phyloP scores from a whole-genome alignment of 2,888 invertebrate genomes.

The Cataglyphis albicans region DNA sequence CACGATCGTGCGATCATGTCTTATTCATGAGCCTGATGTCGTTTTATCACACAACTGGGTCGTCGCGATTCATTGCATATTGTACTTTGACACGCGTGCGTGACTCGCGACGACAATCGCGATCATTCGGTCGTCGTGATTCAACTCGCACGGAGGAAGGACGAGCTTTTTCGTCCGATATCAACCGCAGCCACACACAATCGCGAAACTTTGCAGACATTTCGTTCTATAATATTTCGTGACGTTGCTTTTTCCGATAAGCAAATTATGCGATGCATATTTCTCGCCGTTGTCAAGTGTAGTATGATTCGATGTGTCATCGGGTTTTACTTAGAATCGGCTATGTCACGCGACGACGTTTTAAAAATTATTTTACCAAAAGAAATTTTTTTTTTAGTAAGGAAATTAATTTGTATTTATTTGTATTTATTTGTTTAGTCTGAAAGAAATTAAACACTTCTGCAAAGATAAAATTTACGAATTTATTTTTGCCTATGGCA shows the following conservation, averaged over 20 bases:
- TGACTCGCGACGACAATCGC: not conserved
- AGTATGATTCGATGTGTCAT: not conserved
- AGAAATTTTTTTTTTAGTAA: too few species aligned
- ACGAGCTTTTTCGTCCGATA: constrained; percentile 10
- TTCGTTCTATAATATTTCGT: not conserved
- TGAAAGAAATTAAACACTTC: not conserved
- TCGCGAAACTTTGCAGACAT: not conserved
- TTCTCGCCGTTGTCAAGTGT: not conserved
- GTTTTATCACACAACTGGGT: constrained; percentile 28
- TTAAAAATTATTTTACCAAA: not conserved
- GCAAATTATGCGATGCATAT: not conserved
- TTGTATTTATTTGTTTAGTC: too few species aligned
- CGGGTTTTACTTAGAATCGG: not conserved
- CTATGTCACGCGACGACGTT: not conserved
- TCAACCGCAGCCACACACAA: not conserved
- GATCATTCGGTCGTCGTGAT: not conserved
- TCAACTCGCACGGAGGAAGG: not conserved
- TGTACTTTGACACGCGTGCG: not conserved
- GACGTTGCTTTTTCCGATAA: constrained; percentile 1
- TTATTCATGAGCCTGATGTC: constrained; percentile 34
- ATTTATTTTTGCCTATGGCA: not conserved
- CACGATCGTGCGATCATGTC: not conserved
- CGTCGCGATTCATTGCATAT: constrained; percentile 1
- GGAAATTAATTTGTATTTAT: too few species aligned
- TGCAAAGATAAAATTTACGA: not conserved